These are phyloP conservation scores for Polylopha cassiicola DNA, from an alignment of 2,888 invertebrate species.

Conservation along the genomic window DNA sequence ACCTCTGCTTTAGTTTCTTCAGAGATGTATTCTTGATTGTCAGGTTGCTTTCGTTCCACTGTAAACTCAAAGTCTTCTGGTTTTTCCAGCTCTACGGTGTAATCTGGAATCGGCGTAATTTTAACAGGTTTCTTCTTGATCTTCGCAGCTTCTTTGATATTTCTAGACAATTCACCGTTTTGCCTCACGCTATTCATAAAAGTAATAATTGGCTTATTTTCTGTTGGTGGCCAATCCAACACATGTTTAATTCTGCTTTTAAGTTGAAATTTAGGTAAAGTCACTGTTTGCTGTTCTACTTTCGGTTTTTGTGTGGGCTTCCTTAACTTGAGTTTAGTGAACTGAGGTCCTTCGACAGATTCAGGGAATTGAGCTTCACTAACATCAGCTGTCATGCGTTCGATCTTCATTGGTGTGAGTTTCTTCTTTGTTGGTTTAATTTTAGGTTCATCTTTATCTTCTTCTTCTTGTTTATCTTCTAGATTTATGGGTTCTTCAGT, in stretches of 20 bases:
- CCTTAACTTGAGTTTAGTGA: slow-evolving; percentile 82
- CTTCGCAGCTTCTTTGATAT: slow-evolving; percentile 81
- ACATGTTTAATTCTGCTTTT: slow-evolving; percentile 82
- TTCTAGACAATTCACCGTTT: slow-evolving; percentile 82
- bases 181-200: slow-evolving; percentile 76
- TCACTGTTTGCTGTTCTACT: slow-evolving; percentile 49
- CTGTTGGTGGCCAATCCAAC: slow-evolving; percentile 79
- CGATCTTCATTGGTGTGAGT: slow-evolving; percentile 75
- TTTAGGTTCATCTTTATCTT: slow-evolving; percentile 24
- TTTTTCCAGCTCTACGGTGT: slow-evolving; percentile 72
- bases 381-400: slow-evolving; percentile 77
- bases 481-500: slow-evolving; percentile 20
- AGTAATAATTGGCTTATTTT: slow-evolving; percentile 70
- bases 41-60: background rate
- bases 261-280: slow-evolving; percentile 81
- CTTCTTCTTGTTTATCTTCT: slow-evolving; percentile 40
- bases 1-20: slow-evolving; percentile 28
- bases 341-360: slow-evolving; percentile 76
- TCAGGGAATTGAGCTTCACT: slow-evolving; percentile 79
- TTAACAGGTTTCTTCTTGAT: slow-evolving; percentile 77
- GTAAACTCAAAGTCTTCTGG: slow-evolving; percentile 45
- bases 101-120: slow-evolving; percentile 70
- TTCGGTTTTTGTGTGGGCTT: slow-evolving; percentile 74
- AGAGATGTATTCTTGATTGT: slow-evolving; percentile 36
- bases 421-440: slow-evolving; percentile 34